Evolutionary conservation across 2,797 vertebrate genomes (phyloP).

Genomic region (Liasis olivaceus): DNA sequence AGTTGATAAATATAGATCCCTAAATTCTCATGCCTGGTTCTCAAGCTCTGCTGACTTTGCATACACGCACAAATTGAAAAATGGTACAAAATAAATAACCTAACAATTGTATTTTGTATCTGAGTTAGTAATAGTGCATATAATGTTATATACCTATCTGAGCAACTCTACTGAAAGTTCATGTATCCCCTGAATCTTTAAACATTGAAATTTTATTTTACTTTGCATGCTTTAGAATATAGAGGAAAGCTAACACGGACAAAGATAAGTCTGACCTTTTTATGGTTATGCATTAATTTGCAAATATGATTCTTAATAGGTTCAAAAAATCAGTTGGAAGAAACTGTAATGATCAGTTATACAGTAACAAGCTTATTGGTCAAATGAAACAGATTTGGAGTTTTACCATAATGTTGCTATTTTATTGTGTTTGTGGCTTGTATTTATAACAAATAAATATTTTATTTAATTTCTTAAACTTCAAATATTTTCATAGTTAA

Average conservation of each 20-base stretch:
- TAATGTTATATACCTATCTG: neutral
- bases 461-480: slow-evolving; percentile 18
- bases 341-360: neutral
- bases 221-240: slow-evolving; percentile 20
- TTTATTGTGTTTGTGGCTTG: neutral
- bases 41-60: slow-evolving; percentile 38
- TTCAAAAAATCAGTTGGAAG: slow-evolving; percentile 5
- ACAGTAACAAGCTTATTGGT: neutral
- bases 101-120: slow-evolving; percentile 4
- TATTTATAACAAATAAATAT: slow-evolving; percentile 19
- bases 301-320: slow-evolving; percentile 29
- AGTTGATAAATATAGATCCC: neutral
- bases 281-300: neutral
- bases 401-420: neutral
- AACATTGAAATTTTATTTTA: slow-evolving; percentile 12
- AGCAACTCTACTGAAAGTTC: slow-evolving; percentile 44
- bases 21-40: slow-evolving; percentile 31
- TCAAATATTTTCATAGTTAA: slow-evolving; percentile 21
- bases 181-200: slow-evolving; percentile 24
- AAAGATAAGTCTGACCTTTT: slow-evolving; percentile 15
- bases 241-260: slow-evolving; percentile 32
- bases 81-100: slow-evolving; percentile 56
- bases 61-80: slow-evolving; percentile 39
- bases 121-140: slow-evolving; percentile 28
- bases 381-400: neutral